Base-by-base conservation (phyloP, 2,888 invertebrate species). In the Acronicta aceris region DNA sequence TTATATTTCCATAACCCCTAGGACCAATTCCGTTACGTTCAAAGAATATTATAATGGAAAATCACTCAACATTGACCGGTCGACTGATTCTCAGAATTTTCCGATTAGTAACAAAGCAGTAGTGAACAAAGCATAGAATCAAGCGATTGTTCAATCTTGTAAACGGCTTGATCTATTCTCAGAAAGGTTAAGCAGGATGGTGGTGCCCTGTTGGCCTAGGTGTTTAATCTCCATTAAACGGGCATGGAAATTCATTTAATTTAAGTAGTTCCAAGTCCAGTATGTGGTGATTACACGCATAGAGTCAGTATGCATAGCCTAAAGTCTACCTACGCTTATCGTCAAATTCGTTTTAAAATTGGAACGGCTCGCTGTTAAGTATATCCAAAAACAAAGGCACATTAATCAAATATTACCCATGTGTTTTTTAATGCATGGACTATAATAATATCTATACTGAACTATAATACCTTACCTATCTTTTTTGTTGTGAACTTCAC, bases 91-190 rank as follows among this genome's bases (percentile, higher is more conserved):
- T 52, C 12, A 45, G 67, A 61, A 71, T 51, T 61, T 63, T 57
- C 50, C 41, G 56, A 63, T 71, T 54, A 67, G 53, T 67, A 56
- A 13, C 38, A n/a, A 38, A 38, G 38, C 38, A 38, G 27, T 40
- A 27, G 59, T 50, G 46, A 68, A 74, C 62, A 66, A 74, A 63
- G 67, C 52, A 47, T 59, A 62, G 60, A 70, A 36, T n/a, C 53
- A 57, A 61, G 51, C 56, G 53, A 70, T 70, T 71, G 61, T 65
- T 66, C 15, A 43, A 48, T 30, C 33, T 47, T 33, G 42, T 40
- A 62, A 71, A 42, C 42, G 40, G 36, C 27, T 36, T 38, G 56
- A 21, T 64, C 46, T 43, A 51, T 70, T 70, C 61, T 58, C 38
- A 57, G 71, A 61, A 65, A 51, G 10, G 43, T 13, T 46, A 46